Evolutionary conservation across 2,888 invertebrate genomes (phyloP).

Genomic region (Theretra japonica): DNA sequence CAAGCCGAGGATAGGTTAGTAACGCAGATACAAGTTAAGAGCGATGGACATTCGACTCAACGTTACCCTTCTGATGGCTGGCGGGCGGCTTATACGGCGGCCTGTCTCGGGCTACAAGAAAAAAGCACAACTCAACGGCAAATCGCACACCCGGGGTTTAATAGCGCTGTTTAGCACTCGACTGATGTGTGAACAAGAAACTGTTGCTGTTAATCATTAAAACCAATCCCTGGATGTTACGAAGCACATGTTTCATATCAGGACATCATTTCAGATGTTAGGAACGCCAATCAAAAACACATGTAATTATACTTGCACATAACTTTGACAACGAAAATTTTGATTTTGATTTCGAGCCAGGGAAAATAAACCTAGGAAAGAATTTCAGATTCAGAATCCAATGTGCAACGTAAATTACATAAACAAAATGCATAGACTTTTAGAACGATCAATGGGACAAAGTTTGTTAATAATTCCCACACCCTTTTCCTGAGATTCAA

Average conservation of each 20-base stretch:
- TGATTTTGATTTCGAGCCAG: background rate
- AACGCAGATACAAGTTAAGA: slow-evolving; percentile 66
- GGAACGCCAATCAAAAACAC: slow-evolving; percentile 38
- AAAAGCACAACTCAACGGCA: slow-evolving; percentile 79
- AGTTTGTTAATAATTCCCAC: slow-evolving; percentile 28
- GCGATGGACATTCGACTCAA: slow-evolving; percentile 62
- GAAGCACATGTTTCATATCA: slow-evolving; percentile 43
- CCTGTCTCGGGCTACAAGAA: slow-evolving; percentile 78
- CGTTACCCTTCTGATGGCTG: slow-evolving; percentile 82
- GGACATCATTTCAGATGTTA: slow-evolving; percentile 42
- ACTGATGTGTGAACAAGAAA: slow-evolving; percentile 38
- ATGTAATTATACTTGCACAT: slow-evolving; percentile 25
- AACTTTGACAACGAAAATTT: slow-evolving; percentile 1
- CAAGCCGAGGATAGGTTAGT: slow-evolving; percentile 72
- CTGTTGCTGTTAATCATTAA: slow-evolving; percentile 34
- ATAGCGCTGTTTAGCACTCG: slow-evolving; percentile 44
- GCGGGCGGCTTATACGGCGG: slow-evolving; percentile 75
- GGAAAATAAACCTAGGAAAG: background rate
- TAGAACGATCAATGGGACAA: slow-evolving; percentile 1
- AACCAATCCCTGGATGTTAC: slow-evolving; percentile 35
- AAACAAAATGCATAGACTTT: slow-evolving; percentile 4
- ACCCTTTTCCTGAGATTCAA: slow-evolving; percentile 36
- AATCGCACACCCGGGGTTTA: slow-evolving; percentile 63
- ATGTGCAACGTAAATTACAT: slow-evolving; percentile 22
- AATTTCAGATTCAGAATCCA: background rate